Base-by-base conservation (phyloP, 1,140 invertebrate species). In the Vollenhovia emeryi region DNA sequence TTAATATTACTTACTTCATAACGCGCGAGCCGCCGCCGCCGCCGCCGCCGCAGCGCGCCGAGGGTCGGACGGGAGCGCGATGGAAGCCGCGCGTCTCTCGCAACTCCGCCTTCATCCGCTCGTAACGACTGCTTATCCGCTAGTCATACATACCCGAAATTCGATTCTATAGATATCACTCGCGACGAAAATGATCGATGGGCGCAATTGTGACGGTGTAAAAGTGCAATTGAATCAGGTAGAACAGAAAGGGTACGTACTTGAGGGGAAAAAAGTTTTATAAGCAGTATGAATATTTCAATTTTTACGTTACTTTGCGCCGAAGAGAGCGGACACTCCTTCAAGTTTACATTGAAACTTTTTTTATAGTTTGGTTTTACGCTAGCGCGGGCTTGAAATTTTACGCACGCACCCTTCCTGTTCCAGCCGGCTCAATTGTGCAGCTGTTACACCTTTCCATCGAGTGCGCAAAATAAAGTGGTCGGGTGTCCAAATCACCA, bases 1-100 rank as follows among this genome's bases (percentile, higher is more conserved):
- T 95, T 95, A 95, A 95, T 95, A 93, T 95, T 95, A 94, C 93
- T 95, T 94, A 94, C 93, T 92, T 91, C 89, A 73, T 82, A 82
- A 91, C 90, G 78, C 64, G 85, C 45, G 55, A 45, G 27, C 55
- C 71, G 87, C 89, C 87, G 87, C 79, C 71, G 87, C 89, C 88
- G 87, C 80, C 50, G 50, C 52, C 52, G 52, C 55, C 13, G 57
- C 30, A 62, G 52, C 71, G 45, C 68, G 43, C 57, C 55, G 59
- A 64, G 88, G 85, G 78, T 78, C 71, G 86, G n/a, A 30, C 62
- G 75, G 62, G 75, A 33, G 69, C 69, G 68, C 68, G 79, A 59
- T 73, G 40, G 68, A 73, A 75, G 43, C 52, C 66, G 62, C 74
- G 62, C 66, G 78, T 45, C 11, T 73, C 84, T 55, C 59, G 85